Evolutionary conservation across 2,113 vertebrate species (phyloP), one percentile per base, ranked within the genome.

Genomic region (Galemys pyrenaicus): DNA sequence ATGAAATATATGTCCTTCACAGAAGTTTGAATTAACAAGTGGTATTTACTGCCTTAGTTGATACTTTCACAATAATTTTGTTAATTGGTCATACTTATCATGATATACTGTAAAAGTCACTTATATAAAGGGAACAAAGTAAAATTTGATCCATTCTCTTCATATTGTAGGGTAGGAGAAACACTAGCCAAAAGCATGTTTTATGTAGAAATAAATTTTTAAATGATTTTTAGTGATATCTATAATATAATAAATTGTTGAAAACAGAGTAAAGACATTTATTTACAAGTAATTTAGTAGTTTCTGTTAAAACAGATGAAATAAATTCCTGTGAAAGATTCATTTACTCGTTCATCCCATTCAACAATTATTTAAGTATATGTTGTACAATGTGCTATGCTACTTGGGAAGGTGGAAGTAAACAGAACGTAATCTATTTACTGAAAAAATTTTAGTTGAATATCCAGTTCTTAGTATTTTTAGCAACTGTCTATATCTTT

Each of bases 91-190:
- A 30, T 73, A 32, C 39, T 12, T 70, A 58, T 28, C 37, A 26
- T 73, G 3, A 9, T 4, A 9, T 37, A 49, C 56, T 41, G 32
- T 51, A 24, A 82, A 83, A 74, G 19, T 49, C 49, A 91, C 4
- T 82, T 82, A 30, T 41, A 49, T 46, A 73, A 37, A 83, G 32
- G 32, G 62, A 84, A 26, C 32, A 39, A 58, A 54, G 64, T 64
- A 32, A 37, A 74, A 87, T n/a, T 74, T 60, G 46, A 81, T 46
- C 77, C 37, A 51, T 35, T 89, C 30, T 44, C 6, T 62, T 62
- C 67, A 62, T 82, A 49, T 82, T 91, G 13, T 73, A 73, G 54
- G 58, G 82, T 91, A 39, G n/a, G 39, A 83, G 74, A 84, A 84
- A 54, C 54, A 83, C 19, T 56, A 65, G 37, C 12, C 6, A 75